Base-by-base conservation (phyloP, 2,888 invertebrate species). In the Meloe dianella region DNA sequence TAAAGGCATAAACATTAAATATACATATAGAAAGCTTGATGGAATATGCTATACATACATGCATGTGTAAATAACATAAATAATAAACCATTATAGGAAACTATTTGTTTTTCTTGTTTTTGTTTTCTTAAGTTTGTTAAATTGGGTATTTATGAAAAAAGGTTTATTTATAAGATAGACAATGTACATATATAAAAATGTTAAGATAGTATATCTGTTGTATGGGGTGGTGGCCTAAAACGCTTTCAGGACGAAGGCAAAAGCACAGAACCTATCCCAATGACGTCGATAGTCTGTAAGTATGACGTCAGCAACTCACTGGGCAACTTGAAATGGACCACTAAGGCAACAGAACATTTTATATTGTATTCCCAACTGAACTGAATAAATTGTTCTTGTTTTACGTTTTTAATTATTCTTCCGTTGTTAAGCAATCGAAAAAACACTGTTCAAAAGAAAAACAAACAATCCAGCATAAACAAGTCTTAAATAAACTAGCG, bases 231-330 rank as follows among this genome's bases (percentile, higher is more conserved):
- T 22, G 8, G 41, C 2, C n/a, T 41, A 61, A 30, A n/a, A 5
- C n/a, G 41, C 61, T 27, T n/a, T 10, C 38, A 38, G 32, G 10
- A n/a, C 10, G 20, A 24, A 4, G 12, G 14, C 27, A 32, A 22
- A 17, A 35, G 63, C 29, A 27, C 20, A 61, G 35, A 68, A 72
- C 72, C 70, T 72, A 70, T 69, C 72, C 61, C 70, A 71, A 69
- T 69, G 70, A 67, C 60, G 72, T 70, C 68, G 70, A 67, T 72
- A 69, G 20, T 54, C 32, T 20, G 47, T 20, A 32, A 54, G 58
- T 47, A 60, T 72, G 72, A 72, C 70, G 72, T 69, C 70, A 72
- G 67, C 32, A 60, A 61, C 35, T 60, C 63, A 63, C 63, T 54
- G 62, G 62, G 63, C 32, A 32, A 57, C 64, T 63, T 58, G 60